Evolutionary conservation across 1,140 invertebrate genomes (phyloP), one percentile per base, ranked within the genome.

Genomic region (Potamilus streckersoni): DNA sequence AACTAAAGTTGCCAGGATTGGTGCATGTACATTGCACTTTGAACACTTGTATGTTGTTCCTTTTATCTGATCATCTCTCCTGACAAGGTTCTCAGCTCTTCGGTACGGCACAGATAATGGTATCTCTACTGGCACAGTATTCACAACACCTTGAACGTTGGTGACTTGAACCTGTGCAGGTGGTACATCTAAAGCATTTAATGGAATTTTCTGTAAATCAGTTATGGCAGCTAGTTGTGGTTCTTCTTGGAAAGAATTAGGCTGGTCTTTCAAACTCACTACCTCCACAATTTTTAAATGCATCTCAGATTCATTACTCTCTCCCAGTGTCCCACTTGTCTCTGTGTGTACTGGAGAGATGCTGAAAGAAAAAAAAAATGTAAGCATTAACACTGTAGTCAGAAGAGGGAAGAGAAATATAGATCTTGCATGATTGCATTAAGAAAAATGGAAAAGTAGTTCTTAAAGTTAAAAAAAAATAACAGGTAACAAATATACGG

Each of bases 21-120:
- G 86, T 31, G 86, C 84, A 80, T 87, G 86, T 12, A 87, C 83
- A 74, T 81, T 85, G 79, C 86, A 87, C 63, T 80, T 83, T 76
- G 83, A 81, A 82, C 86, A 87, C 69, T 87, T 87, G 65, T 86
- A 87, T 15, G 86, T 81, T 58, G 75, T 84, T 31, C 80, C 77
- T n/a, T 75, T 79, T 71, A 80, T 69, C 63, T 71, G 20, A 23
- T 61, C 23, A 4, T 27, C 27, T 49, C 23, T 17, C 58, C 19
- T 56, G 2, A 14, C 14, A 58, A 58, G 55, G 58, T 38, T 19
- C 55, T n/a, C 49, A 57, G 68, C 16, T 59, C 17, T 60, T 59
- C 58, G 56, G 23, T 17, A 19, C 15, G 27, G 19, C 16, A 19
- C 0, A n/a, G 38, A 23, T 71, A 38, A 31, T 64, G 23, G 49